These are phyloP conservation scores for Xyliphius kryptos DNA, from an alignment of 2,113 vertebrate species.

Conservation along the genomic window DNA sequence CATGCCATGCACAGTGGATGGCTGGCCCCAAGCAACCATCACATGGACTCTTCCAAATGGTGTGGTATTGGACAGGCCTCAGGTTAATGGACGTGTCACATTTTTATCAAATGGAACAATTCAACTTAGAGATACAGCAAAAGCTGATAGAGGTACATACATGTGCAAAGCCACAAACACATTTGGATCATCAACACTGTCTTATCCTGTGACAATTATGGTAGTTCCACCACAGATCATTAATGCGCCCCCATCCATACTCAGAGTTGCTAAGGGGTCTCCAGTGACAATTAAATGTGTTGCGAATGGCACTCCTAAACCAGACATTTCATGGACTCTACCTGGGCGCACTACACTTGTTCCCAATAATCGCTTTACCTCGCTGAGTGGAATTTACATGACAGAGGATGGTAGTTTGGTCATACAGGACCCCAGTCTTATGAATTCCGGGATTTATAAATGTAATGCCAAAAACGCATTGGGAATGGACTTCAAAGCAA, in stretches of 20 bases:
- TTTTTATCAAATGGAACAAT: constrained; percentile 63
- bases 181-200: constrained; percentile 59
- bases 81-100: constrained; percentile 53
- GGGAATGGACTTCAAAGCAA: constrained; percentile 70
- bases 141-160: constrained; percentile 67
- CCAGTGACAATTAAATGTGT: constrained; percentile 58
- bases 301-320: constrained; percentile 62
- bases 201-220: constrained; percentile 65
- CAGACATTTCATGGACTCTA: constrained; percentile 71
- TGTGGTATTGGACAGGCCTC: constrained; percentile 61
- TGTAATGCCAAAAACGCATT: constrained; percentile 69
- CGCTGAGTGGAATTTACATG: constrained; percentile 64
- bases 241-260: constrained; percentile 53
- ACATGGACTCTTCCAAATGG: constrained; percentile 69
- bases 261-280: constrained; percentile 54
- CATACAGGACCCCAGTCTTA: constrained; percentile 62
- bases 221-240: constrained; percentile 66
- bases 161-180: constrained; percentile 64
- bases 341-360: constrained; percentile 67
- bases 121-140: constrained; percentile 56
- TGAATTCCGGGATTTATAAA: constrained; percentile 73
- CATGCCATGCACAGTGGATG: constrained; percentile 61
- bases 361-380: constrained; percentile 57
- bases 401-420: constrained; percentile 63
- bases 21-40: constrained; percentile 62